These are phyloP conservation scores for Heptranchias perlo DNA, from an alignment of 2,113 vertebrate species.

Conservation along the genomic window DNA sequence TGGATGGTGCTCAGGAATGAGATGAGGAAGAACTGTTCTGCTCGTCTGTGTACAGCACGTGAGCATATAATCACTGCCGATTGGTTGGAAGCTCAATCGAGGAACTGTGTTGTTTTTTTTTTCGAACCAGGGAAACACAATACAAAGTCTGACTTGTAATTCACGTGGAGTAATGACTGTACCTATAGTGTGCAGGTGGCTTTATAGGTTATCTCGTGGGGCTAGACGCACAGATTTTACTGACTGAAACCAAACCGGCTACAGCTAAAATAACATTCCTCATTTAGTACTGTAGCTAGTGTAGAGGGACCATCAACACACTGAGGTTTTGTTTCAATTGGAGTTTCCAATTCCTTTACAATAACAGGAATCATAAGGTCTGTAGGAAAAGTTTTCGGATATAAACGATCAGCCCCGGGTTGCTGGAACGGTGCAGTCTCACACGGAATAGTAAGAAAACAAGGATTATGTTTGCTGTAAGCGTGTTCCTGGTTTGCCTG, in stretches of 20 bases:
- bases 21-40: neutral
- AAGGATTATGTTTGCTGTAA: neutral
- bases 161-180: neutral
- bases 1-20: neutral
- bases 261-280: slow-evolving; percentile 28
- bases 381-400: neutral
- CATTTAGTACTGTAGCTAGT: neutral
- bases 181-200: neutral
- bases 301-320: neutral
- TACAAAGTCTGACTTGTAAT: neutral
- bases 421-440: neutral
- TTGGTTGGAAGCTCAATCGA: neutral
- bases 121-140: neutral
- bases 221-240: neutral
- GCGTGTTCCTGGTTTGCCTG: neutral
- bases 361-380: slow-evolving; percentile 4
- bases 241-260: neutral
- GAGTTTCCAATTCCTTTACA: neutral
- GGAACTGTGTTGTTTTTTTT: neutral
- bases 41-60: neutral
- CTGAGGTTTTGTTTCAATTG: neutral
- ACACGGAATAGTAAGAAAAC: neutral
- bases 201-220: slow-evolving; percentile 15
- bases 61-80: neutral
- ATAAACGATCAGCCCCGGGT: neutral